Evolutionary conservation across 2,888 invertebrate genomes (phyloP).

Genomic region (Scaptomyza cyrtandrae): DNA sequence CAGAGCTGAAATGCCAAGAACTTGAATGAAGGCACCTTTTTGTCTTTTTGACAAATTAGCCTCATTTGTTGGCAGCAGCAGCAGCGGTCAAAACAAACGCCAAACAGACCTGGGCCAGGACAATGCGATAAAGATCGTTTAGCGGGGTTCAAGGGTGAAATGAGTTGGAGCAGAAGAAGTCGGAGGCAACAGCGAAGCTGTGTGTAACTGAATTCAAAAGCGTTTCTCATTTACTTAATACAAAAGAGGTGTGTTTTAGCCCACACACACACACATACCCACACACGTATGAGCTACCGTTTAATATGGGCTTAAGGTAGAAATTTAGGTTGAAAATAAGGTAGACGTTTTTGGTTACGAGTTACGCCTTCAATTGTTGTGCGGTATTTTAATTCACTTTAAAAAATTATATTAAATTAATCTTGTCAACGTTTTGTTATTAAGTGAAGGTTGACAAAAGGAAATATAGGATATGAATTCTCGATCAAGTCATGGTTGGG

Average conservation of each 20-base stretch:
- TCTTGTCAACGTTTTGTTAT: slow-evolving; percentile 30
- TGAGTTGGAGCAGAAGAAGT: not conserved
- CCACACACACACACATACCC: slow-evolving; percentile 29
- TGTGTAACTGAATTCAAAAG: slow-evolving; percentile 49
- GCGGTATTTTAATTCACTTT: not conserved
- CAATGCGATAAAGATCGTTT: slow-evolving; percentile 73
- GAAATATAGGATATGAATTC: no score
- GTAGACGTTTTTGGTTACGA: slow-evolving; percentile 23
- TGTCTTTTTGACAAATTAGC: slow-evolving; percentile 79
- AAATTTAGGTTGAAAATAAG: slow-evolving; percentile 24
- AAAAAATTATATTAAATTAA: slow-evolving; percentile 25
- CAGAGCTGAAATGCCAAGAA: slow-evolving; percentile 28
- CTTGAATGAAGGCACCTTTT: slow-evolving; percentile 58
- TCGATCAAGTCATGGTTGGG: no score
- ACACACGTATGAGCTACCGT: slow-evolving; percentile 50
- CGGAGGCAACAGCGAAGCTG: slow-evolving; percentile 23
- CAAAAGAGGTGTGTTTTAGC: slow-evolving; percentile 40
- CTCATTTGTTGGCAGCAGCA: slow-evolving; percentile 80
- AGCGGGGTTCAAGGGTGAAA: slow-evolving; percentile 24
- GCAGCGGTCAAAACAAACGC: slow-evolving; percentile 80
- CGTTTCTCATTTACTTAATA: slow-evolving; percentile 59
- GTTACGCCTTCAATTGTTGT: slow-evolving; percentile 3
- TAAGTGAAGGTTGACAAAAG: no score
- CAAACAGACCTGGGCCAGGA: slow-evolving; percentile 56
- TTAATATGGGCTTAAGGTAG: slow-evolving; percentile 36